Base-by-base conservation (phyloP, 2,113 vertebrate species). In the Bufo bufo region DNA sequence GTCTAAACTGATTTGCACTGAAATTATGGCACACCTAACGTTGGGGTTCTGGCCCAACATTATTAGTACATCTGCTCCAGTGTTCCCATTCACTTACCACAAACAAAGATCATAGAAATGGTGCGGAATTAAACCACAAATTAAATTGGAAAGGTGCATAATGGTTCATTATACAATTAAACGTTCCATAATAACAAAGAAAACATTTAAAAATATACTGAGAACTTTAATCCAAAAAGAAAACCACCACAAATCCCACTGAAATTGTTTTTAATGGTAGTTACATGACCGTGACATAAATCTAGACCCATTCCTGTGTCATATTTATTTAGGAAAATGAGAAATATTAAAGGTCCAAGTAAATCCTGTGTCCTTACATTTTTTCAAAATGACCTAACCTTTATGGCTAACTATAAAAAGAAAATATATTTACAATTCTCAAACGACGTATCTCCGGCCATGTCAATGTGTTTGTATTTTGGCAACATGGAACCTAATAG, bases 401-500 rank as follows among this genome's bases (percentile, higher is more conserved):
- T 33, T 52, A 71, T 54, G 61, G 49, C 65, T 84, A 71, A 54
- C 66, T 69, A 49, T 52, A 65, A 83, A 69, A 50, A 69, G 49
- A 4, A 52, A 16, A 84, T 54, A 33, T 71, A 69, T 84, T 23
- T 69, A 84, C 82, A 84, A 71, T 54, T 69, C 49, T 52, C 65
- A 84, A 49, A 23, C 63, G 16, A 50, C 19, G 49, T 33, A 52
- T 84, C 65, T 3, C 47, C 79, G 6, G 58, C 56, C 43, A 20
- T 47, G 79, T 45, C 33, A 82, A 59, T 63, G 43, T 81, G 45
- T 81, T 81, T 45, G 74, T 77, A 77, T 54, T 52, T 52, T 78
- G 77, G 80, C 58, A 82, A n/a, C 59, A 65, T 49, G 71, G 3
- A 59, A 54, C 12, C 20, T 9, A 43, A 58, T 56, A 79, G 54